phyloP scores from a whole-genome alignment of 2,888 invertebrate genomes.

The Cantharis flavilabris region DNA sequence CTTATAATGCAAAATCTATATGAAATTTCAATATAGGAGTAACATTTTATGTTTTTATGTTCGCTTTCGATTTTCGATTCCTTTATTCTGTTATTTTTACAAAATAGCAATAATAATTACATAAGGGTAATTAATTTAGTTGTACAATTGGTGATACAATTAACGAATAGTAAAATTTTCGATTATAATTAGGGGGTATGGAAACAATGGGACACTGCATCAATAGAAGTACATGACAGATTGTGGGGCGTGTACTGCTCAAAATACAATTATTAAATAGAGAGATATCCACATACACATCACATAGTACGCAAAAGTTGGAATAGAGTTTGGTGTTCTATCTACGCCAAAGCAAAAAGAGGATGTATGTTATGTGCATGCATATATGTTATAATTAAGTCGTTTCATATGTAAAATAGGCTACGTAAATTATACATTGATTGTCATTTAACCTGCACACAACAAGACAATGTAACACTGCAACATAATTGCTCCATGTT shows the following conservation, averaged over 20 bases:
- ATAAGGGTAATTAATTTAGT: background rate
- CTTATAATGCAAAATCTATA: conserved; percentile 28
- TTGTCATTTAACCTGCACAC: conserved; percentile 13
- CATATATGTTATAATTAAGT: conserved; percentile 28
- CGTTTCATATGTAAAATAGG: conserved; percentile 31
- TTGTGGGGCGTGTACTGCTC: conserved; percentile 30
- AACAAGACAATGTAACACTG: background rate
- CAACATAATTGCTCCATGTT: background rate
- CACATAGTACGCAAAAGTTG: conserved; percentile 17
- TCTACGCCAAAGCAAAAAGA: conserved; percentile 12
- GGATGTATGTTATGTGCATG: conserved; percentile 16
- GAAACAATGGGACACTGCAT: conserved; percentile 17
- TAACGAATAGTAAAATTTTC: background rate
- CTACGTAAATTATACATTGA: conserved; percentile 17
- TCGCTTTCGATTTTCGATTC: background rate
- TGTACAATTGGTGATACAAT: background rate
- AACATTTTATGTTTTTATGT: conserved; percentile 5
- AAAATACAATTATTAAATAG: conserved; percentile 25
- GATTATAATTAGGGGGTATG: conserved; percentile 12
- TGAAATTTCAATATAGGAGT: conserved; percentile 12
- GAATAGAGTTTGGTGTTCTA: conserved; percentile 13
- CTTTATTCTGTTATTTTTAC: background rate
- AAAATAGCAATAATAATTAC: background rate
- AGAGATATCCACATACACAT: conserved; percentile 13
- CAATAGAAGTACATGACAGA: conserved; percentile 29